Percentiles rank a stretch among this genome's conserved stretches.
Evolutionary conservation across 2,113 vertebrate genomes (phyloP).

Genomic region (Polypterus senegalus): DNA sequence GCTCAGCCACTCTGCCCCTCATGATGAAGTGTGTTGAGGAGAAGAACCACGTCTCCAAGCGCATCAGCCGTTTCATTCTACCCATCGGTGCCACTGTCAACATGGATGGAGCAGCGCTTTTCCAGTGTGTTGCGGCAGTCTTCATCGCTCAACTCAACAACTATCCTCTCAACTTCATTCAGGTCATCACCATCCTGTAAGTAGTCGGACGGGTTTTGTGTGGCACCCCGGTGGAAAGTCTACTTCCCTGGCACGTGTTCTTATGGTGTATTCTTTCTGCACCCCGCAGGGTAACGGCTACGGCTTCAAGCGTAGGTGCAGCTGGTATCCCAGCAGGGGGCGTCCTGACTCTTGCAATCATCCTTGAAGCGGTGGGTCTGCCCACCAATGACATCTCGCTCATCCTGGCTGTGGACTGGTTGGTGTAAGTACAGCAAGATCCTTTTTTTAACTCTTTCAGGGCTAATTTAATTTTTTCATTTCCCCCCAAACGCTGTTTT

Average conservation of each 20-base stretch:
- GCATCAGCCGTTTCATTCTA: slow-evolving; percentile 81
- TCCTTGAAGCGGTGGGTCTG: slow-evolving; percentile 67
- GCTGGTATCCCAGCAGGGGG: slow-evolving; percentile 79
- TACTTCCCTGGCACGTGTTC: background rate
- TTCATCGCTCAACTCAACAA: slow-evolving; percentile 77
- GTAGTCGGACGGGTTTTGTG: slow-evolving; percentile 19
- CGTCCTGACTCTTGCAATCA: slow-evolving; percentile 74
- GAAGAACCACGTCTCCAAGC: slow-evolving; percentile 66
- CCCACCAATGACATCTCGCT: slow-evolving; percentile 71
- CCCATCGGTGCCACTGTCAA: slow-evolving; percentile 83
- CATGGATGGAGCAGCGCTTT: slow-evolving; percentile 82
- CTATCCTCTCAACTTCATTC: slow-evolving; percentile 57
- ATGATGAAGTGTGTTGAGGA: slow-evolving; percentile 89
- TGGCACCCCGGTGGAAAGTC: background rate
- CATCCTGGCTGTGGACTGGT: slow-evolving; percentile 81
- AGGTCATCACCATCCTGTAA: slow-evolving; percentile 79
- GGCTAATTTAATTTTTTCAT: too few relatives aligned
- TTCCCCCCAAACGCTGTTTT: too few relatives aligned
- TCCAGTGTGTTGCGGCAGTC: slow-evolving; percentile 78
- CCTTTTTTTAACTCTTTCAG: too few relatives aligned
- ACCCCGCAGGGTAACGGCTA: slow-evolving; percentile 61
- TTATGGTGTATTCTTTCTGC: background rate
- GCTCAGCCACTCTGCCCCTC: slow-evolving; percentile 72
- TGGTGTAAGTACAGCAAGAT: slow-evolving; percentile 60
- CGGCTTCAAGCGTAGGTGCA: slow-evolving; percentile 77